Evolutionary conservation across 2,113 vertebrate species (phyloP).

Genomic region (Laterallus jamaicensis): DNA sequence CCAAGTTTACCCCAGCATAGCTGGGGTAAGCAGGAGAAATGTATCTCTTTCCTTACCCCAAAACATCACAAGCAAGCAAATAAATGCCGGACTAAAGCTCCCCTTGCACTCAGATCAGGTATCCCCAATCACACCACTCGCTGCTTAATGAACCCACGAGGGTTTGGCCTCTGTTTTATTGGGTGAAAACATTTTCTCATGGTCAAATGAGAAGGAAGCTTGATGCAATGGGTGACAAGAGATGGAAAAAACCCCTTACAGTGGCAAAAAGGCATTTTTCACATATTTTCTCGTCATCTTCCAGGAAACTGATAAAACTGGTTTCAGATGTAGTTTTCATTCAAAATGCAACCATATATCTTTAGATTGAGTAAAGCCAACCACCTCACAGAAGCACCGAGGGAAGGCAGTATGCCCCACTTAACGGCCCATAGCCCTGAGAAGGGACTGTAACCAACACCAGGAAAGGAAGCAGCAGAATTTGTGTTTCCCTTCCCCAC

Average conservation of each 20-base stretch:
- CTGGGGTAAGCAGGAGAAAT: neutral
- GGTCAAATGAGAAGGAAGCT: constrained; percentile 3
- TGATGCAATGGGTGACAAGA: constrained; percentile 13
- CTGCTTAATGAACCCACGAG: neutral
- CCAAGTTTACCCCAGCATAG: neutral
- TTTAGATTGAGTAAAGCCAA: neutral
- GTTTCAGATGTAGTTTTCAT: constrained; percentile 44
- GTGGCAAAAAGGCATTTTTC: constrained; percentile 33
- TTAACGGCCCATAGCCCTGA: constrained; percentile 17
- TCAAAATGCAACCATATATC: neutral
- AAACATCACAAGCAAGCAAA: neutral
- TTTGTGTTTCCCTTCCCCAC: neutral
- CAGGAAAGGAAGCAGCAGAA: neutral
- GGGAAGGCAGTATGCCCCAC: neutral
- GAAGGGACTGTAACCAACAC: neutral
- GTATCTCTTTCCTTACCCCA: neutral
- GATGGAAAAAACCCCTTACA: neutral
- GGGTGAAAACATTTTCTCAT: constrained; percentile 36
- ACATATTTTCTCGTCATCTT: constrained; percentile 48
- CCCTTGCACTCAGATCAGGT: neutral
- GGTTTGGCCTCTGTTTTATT: neutral
- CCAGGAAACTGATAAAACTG: constrained; percentile 59
- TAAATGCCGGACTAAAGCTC: neutral
- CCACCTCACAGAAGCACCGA: accelerated
- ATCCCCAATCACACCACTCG: neutral